Evolutionary conservation across 2,113 vertebrate species (phyloP).

Genomic region (Notothenia coriiceps): DNA sequence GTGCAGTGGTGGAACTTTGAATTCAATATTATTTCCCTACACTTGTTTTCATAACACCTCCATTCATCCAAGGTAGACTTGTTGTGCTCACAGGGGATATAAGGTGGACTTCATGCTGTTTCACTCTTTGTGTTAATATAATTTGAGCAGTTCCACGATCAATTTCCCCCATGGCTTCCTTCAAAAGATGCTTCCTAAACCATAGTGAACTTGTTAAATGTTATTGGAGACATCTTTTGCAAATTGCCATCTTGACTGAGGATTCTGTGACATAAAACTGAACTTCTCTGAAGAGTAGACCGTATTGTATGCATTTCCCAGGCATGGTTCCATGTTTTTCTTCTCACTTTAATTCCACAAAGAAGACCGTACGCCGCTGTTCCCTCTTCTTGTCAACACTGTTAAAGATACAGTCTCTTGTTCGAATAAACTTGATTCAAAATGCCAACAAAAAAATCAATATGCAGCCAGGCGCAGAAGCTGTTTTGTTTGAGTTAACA

Average conservation of each 20-base stretch:
- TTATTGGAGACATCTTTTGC: background rate
- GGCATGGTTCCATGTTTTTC: no score
- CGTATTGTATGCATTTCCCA: background rate
- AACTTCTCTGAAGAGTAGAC: background rate
- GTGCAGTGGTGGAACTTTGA: background rate
- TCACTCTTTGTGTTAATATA: background rate
- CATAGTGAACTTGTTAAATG: background rate
- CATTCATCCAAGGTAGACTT: background rate
- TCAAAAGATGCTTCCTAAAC: background rate
- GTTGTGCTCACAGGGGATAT: background rate
- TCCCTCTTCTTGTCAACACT: background rate
- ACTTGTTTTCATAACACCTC: background rate
- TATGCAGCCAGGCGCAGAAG: background rate
- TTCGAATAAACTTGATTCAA: background rate
- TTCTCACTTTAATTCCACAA: background rate
- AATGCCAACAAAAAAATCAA: background rate
- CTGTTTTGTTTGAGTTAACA: background rate
- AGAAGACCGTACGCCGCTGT: background rate
- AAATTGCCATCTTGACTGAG: slow-evolving; percentile 4
- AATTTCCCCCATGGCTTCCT: background rate
- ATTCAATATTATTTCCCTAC: background rate
- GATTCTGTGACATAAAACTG: background rate
- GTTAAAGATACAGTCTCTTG: background rate
- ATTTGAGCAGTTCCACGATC: background rate
- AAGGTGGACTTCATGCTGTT: background rate